A percentile compares a stretch with the other conserved stretches of the same genome.
These are phyloP conservation scores for Paramisgurnus dabryanus DNA, from an alignment of 2,113 vertebrate genomes.

Conservation along the genomic window DNA sequence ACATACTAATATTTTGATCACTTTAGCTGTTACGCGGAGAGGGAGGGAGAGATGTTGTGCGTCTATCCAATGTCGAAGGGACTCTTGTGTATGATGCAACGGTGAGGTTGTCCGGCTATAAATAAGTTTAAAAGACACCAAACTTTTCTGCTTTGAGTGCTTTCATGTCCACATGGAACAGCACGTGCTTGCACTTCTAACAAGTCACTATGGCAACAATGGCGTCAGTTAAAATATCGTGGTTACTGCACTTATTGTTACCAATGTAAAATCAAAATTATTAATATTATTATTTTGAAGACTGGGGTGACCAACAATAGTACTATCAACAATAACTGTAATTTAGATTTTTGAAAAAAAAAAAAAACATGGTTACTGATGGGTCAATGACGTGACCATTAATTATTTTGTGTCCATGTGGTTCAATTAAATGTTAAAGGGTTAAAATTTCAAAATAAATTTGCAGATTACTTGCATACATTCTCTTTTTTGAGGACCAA, in stretches of 20 bases:
- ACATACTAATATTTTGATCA: not conserved
- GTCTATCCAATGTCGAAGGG: conserved; percentile 30
- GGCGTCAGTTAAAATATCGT: not conserved
- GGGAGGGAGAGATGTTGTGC: conserved; percentile 1
- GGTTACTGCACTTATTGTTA: not conserved
- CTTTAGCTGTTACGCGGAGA: conserved; percentile 3
- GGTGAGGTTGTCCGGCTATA: conserved; percentile 59
- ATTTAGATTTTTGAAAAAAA: no score
- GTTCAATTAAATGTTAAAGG: no score
- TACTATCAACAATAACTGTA: no score
- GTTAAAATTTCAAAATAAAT: no score
- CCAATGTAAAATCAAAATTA: no score
- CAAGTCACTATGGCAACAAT: not conserved
- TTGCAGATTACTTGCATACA: no score
- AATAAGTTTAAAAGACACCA: conserved; percentile 65
- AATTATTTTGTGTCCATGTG: no score
- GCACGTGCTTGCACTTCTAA: conserved; percentile 51
- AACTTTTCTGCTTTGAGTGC: conserved; percentile 57
- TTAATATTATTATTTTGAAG: no score
- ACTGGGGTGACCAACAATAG: no score
- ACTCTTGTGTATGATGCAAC: conserved; percentile 18
- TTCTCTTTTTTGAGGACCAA: no score
- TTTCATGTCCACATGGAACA: conserved; percentile 57
- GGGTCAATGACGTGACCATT: no score
- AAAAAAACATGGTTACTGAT: no score